Evolutionary conservation across 2,797 vertebrate species (phyloP), one percentile per base, ranked within the genome.

Genomic region (Alectoris magna): DNA sequence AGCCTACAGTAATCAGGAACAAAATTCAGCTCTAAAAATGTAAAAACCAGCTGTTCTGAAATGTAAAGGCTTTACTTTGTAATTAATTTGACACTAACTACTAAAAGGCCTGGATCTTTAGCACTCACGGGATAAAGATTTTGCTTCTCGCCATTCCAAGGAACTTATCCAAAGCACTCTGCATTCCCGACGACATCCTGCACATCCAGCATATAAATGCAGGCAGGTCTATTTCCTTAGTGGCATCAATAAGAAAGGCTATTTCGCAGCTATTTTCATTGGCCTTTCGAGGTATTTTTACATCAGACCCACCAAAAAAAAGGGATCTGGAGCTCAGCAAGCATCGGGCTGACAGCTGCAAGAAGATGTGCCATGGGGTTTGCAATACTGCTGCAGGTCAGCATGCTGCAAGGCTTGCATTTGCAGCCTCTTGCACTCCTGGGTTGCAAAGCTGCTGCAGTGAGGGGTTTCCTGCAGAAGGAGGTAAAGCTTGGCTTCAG

Each of bases 21-120:
- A 38, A 78, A 79, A 75, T 31, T 58, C 59, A 22, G 21, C 81
- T 64, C 84, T 34, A 49, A 73, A 60, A 70, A 53, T 9, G 46
- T 53, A 58, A 70, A 74, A 97, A 85, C 60, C 95, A 97, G 96
- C 95, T 96, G 96, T 91, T 96, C 88, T 10, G 87, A 93, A 97
- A 95, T 72, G 78, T 84, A 91, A 87, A 81, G 71, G 89, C 93
- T 96, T 96, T 95, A 93, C 96, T 97, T 97, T 94, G 96, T 93
- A 95, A 97, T 97, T 96, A 97, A 96, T 90, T 88, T 92, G 95
- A 95, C 94, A 94, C 90, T 62, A 90, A 93, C 91, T 94, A 89
- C 90, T 71, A 63, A 67, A 84, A 95, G 73, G 83, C 94, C 96
- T 22, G 31, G 59, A 84, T 95, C 95, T 83, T 91, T 38, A 84